These are phyloP conservation scores for Fragum sueziense DNA, from an alignment of 2,888 invertebrate species.

Conservation along the genomic window DNA sequence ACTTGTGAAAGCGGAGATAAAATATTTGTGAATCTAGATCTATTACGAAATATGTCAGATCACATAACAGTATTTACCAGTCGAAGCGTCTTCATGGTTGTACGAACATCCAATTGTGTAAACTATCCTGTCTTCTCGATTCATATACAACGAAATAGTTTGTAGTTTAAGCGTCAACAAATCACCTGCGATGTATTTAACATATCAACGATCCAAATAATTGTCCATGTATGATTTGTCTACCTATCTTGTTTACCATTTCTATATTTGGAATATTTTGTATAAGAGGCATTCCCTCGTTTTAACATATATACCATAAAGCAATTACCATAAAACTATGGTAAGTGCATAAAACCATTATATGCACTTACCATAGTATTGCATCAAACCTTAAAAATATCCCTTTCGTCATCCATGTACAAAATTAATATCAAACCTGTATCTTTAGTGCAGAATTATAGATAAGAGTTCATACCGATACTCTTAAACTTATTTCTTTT, in stretches of 20 bases:
- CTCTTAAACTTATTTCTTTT: too few relatives aligned
- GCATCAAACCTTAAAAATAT: too few relatives aligned
- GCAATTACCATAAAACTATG: too few relatives aligned
- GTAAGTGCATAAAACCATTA: too few relatives aligned
- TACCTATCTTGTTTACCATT: conserved; percentile 14
- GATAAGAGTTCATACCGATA: too few relatives aligned
- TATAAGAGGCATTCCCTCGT: too few relatives aligned
- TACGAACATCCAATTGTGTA: conserved; percentile 4
- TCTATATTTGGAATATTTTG: conserved; percentile 5
- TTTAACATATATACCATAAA: neutral
- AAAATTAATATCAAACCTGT: too few relatives aligned
- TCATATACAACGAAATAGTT: conserved; percentile 17
- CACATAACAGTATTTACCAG: conserved; percentile 11
- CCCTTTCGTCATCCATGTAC: too few relatives aligned
- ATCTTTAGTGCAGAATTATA: too few relatives aligned
- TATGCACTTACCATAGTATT: too few relatives aligned
- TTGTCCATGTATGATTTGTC: conserved; percentile 7
- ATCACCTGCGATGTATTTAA: conserved; percentile 10
- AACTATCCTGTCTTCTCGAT: conserved; percentile 2
- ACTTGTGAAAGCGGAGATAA: too few relatives aligned
- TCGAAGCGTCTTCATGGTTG: conserved; percentile 14
- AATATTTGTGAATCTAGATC: conserved; percentile 1
- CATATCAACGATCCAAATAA: conserved; percentile 12
- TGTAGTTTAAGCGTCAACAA: conserved; percentile 3
- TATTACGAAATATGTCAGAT: neutral